These are phyloP conservation scores for Hypothenemus hampei DNA, from an alignment of 1,140 invertebrate genomes.

Conservation along the genomic window DNA sequence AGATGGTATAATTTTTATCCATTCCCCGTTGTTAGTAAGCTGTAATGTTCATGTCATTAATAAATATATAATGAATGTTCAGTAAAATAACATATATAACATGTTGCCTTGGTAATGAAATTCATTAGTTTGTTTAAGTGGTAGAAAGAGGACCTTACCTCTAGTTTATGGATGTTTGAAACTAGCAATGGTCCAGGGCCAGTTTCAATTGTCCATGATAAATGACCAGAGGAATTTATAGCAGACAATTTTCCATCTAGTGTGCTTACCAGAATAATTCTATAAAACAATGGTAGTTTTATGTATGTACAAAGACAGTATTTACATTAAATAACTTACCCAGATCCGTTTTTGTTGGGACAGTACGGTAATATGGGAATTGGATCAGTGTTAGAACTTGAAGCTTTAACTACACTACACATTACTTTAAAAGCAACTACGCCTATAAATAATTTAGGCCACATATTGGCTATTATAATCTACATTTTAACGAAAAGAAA, in stretches of 20 bases:
- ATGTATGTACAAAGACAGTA: not conserved
- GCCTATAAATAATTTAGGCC: slow-evolving; percentile 19
- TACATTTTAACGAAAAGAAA: no score
- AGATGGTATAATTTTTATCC: slow-evolving; percentile 84
- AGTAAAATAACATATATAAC: no score
- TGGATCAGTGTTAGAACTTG: slow-evolving; percentile 3
- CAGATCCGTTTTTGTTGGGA: slow-evolving; percentile 24
- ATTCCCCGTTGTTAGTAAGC: slow-evolving; percentile 81
- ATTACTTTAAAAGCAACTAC: slow-evolving; percentile 19
- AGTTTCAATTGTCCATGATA: slow-evolving; percentile 71
- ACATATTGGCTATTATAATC: slow-evolving; percentile 12
- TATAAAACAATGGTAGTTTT: slow-evolving; percentile 44
- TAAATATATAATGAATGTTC: no score
- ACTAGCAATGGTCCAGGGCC: slow-evolving; percentile 69
- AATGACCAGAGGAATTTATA: slow-evolving; percentile 64
- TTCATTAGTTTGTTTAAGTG: no score
- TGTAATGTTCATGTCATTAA: no score
- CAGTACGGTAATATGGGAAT: slow-evolving; percentile 29
- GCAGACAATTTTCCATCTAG: slow-evolving; percentile 81
- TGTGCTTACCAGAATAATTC: slow-evolving; percentile 78
- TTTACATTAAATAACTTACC: slow-evolving; percentile 20
- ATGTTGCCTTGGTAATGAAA: no score
- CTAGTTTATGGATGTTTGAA: slow-evolving; percentile 77
- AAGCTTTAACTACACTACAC: slow-evolving; percentile 23
- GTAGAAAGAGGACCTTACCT: slow-evolving; percentile 55